These are phyloP conservation scores for Beris chalybata DNA, from an alignment of 2,888 invertebrate species.

Conservation along the genomic window DNA sequence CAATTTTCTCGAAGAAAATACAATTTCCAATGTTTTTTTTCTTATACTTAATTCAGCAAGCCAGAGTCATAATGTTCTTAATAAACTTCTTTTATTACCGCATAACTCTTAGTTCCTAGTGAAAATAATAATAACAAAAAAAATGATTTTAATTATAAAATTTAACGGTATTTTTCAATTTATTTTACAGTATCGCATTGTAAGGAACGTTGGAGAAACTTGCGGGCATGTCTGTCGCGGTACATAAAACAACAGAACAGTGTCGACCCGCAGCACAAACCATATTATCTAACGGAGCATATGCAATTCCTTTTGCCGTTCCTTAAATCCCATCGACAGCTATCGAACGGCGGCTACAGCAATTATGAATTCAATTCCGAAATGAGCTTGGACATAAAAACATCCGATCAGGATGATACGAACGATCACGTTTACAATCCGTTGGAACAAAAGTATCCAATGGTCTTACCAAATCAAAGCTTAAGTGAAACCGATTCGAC, in stretches of 20 bases:
- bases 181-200: slow-evolving; percentile 51
- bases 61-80: no score
- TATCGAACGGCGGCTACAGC: slow-evolving; percentile 28
- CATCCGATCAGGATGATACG: slow-evolving; percentile 52
- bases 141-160: no score
- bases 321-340: slow-evolving; percentile 52
- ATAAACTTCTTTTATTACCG: no score
- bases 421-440: slow-evolving; percentile 49
- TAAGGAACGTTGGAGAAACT: slow-evolving; percentile 57
- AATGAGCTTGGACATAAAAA: slow-evolving; percentile 47
- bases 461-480: neutral
- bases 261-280: slow-evolving; percentile 54
- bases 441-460: slow-evolving; percentile 44
- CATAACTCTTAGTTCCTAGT: no score
- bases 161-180: neutral
- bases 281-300: slow-evolving; percentile 56
- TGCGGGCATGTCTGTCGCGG: slow-evolving; percentile 54
- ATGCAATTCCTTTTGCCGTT: slow-evolving; percentile 56
- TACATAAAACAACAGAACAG: slow-evolving; percentile 55
- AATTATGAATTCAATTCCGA: slow-evolving; percentile 10
- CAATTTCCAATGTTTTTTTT: no score
- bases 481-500: slow-evolving; percentile 34
- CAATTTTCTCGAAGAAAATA: no score
- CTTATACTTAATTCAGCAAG: no score
- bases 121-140: no score